Percentiles rank a stretch among this genome's conserved stretches.
Conservation (phyloP, 2,797 vertebrate genomes). For the Monodelphis domestica region DNA sequence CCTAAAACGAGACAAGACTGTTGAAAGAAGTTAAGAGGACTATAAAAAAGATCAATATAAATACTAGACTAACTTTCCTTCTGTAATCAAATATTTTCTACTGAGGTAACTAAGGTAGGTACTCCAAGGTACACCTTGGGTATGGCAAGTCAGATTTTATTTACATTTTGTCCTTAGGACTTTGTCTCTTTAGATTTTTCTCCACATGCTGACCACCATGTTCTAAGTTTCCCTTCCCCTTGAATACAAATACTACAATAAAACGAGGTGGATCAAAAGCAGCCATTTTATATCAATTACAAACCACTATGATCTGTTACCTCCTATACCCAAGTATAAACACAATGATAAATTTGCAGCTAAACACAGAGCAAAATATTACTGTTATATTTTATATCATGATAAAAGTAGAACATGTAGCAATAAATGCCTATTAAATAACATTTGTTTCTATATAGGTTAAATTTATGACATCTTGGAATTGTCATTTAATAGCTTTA, state of each 20-base stretch:
- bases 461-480: not conserved
- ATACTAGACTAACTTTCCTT: not conserved
- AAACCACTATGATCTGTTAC: slow-evolving; percentile 37
- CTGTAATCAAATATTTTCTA: slow-evolving; percentile 17
- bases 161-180: not conserved
- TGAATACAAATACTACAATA: slow-evolving; percentile 2
- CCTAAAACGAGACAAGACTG: slow-evolving; percentile 52
- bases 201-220: slow-evolving; percentile 30
- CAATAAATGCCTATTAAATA: slow-evolving; percentile 17
- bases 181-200: slow-evolving; percentile 28
- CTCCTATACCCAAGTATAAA: slow-evolving; percentile 31
- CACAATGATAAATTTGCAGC: slow-evolving; percentile 1
- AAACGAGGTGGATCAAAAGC: slow-evolving; percentile 17
- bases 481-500: not conserved
- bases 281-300: not conserved
- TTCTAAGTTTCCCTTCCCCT: slow-evolving; percentile 37
- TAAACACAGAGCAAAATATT: not conserved
- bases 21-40: not conserved
- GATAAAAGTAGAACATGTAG: not conserved
- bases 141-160: slow-evolving; percentile 17
- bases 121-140: no score
- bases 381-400: not conserved
- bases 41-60: not conserved
- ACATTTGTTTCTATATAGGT: not conserved
- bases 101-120: not conserved